A percentile compares a stretch with the other conserved stretches of the same genome.
Conservation (phyloP, 2,113 vertebrate genomes). For the Agapornis roseicollis region DNA sequence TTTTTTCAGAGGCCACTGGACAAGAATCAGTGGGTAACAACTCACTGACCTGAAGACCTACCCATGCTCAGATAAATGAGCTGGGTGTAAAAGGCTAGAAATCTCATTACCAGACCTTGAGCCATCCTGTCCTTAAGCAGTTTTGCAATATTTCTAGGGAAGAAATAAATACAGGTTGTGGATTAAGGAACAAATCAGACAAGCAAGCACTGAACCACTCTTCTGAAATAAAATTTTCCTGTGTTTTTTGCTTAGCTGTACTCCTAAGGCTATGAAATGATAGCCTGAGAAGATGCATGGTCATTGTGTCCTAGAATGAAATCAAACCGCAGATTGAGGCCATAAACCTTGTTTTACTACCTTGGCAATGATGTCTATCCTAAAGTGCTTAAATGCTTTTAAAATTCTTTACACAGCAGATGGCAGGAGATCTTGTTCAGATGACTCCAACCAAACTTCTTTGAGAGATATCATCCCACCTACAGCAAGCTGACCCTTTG, state of each 20-base stretch:
- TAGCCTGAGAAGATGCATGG: not conserved
- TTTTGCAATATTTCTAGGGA: conserved; percentile 35
- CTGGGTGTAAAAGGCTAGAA: conserved; percentile 50
- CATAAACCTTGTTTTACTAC: not conserved
- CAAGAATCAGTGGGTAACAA: conserved; percentile 34
- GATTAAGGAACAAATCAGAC: conserved; percentile 7
- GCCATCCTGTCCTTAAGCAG: conserved; percentile 36
- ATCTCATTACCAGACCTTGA: conserved; percentile 66
- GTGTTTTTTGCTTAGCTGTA: not conserved
- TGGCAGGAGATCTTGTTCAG: not conserved
- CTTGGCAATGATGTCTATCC: not conserved
- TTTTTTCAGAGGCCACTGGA: conserved; percentile 10
- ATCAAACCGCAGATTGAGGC: not conserved
- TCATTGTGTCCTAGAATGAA: not conserved
- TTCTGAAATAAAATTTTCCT: not conserved
- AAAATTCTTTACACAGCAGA: not conserved
- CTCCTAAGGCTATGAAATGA: not conserved
- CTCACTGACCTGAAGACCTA: conserved; percentile 57
- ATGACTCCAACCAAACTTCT: not conserved
- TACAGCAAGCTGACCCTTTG: not conserved
- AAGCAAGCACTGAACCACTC: not conserved
- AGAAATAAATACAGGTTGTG: conserved; percentile 21
- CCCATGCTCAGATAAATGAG: conserved; percentile 51
- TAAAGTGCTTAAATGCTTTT: not conserved
- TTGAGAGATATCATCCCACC: not conserved